Conservation (phyloP, 2,113 vertebrate species). For the Aptenodytes patagonicus region DNA sequence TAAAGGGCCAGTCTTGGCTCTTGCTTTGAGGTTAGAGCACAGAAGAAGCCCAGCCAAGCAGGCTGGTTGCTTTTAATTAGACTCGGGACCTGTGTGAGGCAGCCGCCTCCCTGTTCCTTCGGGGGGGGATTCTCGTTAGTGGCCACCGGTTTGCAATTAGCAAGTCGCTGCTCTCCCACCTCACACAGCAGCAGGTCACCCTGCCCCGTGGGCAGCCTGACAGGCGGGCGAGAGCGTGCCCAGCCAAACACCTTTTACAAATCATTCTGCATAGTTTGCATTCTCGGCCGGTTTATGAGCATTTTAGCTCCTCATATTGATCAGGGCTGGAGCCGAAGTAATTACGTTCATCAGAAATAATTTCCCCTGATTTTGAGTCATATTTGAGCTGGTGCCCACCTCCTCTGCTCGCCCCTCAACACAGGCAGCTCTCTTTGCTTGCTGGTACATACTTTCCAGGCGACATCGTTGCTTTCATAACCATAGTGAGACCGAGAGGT, state of each 20-base stretch:
- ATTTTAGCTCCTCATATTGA: slow-evolving; percentile 54
- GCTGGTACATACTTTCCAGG: slow-evolving; percentile 65
- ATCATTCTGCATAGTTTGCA: slow-evolving; percentile 53
- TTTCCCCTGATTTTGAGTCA: slow-evolving; percentile 68
- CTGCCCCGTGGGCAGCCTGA: not conserved
- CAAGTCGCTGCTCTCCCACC: not conserved
- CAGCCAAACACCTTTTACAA: slow-evolving; percentile 63
- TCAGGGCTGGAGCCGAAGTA: slow-evolving; percentile 66
- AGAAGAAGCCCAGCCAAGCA: not conserved
- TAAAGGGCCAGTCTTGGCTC: not conserved
- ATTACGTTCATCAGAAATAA: slow-evolving; percentile 65
- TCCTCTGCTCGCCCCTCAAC: not conserved
- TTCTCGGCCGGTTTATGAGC: slow-evolving; percentile 59
- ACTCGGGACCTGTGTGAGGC: not conserved
- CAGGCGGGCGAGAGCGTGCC: not conserved
- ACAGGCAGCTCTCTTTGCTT: slow-evolving; percentile 30
- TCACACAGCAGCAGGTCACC: not conserved
- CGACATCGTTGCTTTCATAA: slow-evolving; percentile 64
- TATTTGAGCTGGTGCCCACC: slow-evolving; percentile 31
- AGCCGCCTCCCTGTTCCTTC: not conserved
- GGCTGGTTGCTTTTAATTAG: not conserved
- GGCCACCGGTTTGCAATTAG: not conserved
- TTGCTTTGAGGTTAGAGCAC: not conserved
- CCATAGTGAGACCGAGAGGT: not conserved
- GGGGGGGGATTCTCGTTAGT: not conserved